Conservation (phyloP, 2,113 vertebrate species). For the Lampris megalopsis region DNA sequence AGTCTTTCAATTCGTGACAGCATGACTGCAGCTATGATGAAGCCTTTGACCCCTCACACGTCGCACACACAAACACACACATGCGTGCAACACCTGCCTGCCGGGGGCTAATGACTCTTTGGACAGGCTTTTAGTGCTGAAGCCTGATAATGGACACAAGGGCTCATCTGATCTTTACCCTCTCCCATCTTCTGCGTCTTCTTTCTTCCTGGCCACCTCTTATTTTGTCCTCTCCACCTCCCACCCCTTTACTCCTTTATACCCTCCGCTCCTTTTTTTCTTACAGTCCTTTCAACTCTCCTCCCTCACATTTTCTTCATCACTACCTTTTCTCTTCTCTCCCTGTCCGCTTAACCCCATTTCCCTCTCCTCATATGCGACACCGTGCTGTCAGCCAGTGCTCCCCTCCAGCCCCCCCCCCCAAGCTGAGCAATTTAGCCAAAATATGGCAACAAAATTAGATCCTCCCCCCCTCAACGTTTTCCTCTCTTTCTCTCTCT, state of each 20-base stretch:
- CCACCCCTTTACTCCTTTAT: constrained; percentile 5
- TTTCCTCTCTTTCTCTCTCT: constrained; percentile 72
- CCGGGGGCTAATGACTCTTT: constrained; percentile 61
- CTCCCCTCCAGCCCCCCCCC: constrained; percentile 50
- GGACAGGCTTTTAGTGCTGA: constrained; percentile 70
- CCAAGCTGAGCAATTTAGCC: constrained; percentile 76
- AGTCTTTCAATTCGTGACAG: constrained; percentile 74
- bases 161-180: constrained; percentile 65
- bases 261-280: background rate
- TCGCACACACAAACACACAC: constrained; percentile 62
- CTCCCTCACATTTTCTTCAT: constrained; percentile 31
- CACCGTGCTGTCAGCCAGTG: constrained; percentile 53
- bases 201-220: constrained; percentile 15
- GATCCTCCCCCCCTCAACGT: constrained; percentile 59
- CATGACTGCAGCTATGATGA: constrained; percentile 61
- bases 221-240: constrained; percentile 41
- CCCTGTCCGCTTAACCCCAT: background rate
- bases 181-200: constrained; percentile 25
- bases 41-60: constrained; percentile 72
- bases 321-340: constrained; percentile 32
- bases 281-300: background rate
- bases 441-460: constrained; percentile 82
- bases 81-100: constrained; percentile 48
- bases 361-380: constrained; percentile 25
- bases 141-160: constrained; percentile 60